phyloP scores from a whole-genome alignment of 2,888 invertebrate species.

The Nezara viridula region DNA sequence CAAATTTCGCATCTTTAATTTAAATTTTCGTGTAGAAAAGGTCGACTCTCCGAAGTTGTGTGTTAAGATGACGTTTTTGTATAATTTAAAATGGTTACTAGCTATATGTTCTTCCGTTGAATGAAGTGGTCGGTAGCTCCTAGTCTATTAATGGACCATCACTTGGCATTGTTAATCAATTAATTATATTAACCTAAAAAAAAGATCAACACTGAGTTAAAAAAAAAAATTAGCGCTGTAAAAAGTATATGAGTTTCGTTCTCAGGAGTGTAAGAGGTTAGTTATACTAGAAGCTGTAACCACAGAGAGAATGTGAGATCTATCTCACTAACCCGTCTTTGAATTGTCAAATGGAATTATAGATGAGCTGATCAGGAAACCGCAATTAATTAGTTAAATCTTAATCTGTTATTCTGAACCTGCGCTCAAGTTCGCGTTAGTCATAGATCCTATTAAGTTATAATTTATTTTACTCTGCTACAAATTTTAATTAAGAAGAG shows the following conservation, averaged over 20 bases:
- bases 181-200: too few relatives aligned
- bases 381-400: background rate
- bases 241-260: background rate
- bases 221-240: background rate
- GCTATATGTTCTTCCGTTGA: too few relatives aligned
- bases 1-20: too few relatives aligned
- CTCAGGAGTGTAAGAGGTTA: background rate
- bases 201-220: background rate
- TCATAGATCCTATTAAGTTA: background rate
- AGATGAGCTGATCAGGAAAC: background rate
- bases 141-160: too few relatives aligned
- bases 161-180: too few relatives aligned
- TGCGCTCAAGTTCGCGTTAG: background rate
- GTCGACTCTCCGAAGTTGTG: too few relatives aligned
- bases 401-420: background rate
- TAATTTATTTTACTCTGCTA: too few relatives aligned
- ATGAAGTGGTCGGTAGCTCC: too few relatives aligned
- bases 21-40: too few relatives aligned
- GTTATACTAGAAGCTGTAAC: background rate
- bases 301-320: background rate
- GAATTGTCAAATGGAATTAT: conserved; percentile 16
- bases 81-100: too few relatives aligned
- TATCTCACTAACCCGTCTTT: background rate
- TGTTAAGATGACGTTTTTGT: too few relatives aligned
- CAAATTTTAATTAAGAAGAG: too few relatives aligned